Evolutionary conservation across 1,140 invertebrate species (phyloP).

Genomic region (Ganaspis sp.): DNA sequence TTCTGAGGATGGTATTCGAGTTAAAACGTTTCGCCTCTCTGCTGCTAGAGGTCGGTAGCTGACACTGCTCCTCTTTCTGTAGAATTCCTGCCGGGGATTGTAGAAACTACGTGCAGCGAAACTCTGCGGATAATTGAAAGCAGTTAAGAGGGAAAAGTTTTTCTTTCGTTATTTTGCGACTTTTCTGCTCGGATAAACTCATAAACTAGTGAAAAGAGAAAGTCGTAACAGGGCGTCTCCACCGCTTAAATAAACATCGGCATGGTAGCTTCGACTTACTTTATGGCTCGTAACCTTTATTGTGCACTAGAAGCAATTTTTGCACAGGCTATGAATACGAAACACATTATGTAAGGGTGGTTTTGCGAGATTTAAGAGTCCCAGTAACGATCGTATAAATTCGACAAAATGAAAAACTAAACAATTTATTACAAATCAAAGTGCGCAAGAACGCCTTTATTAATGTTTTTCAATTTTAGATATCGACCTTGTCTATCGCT

Average conservation of each 20-base stretch:
- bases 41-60: background rate
- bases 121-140: background rate
- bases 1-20: background rate
- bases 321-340: slow-evolving; percentile 70
- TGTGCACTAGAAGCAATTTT: slow-evolving; percentile 68
- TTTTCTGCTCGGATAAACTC: slow-evolving; percentile 6
- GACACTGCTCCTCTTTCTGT: background rate
- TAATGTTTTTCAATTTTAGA: too few relatives aligned
- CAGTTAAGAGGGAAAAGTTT: background rate
- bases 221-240: slow-evolving; percentile 35
- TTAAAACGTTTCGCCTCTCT: too few relatives aligned
- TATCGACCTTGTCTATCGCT: too few relatives aligned
- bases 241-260: slow-evolving; percentile 65
- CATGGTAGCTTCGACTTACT: slow-evolving; percentile 59
- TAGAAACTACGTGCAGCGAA: background rate
- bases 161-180: background rate
- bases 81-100: background rate
- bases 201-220: slow-evolving; percentile 18
- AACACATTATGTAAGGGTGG: slow-evolving; percentile 55
- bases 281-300: slow-evolving; percentile 68
- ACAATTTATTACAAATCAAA: slow-evolving; percentile 17
- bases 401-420: slow-evolving; percentile 35
- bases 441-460: background rate
- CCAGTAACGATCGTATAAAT: slow-evolving; percentile 36
- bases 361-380: slow-evolving; percentile 63